Evolutionary conservation across 2,888 invertebrate species (phyloP), one percentile per base, ranked within the genome.

Genomic region (Merodon equestris): DNA sequence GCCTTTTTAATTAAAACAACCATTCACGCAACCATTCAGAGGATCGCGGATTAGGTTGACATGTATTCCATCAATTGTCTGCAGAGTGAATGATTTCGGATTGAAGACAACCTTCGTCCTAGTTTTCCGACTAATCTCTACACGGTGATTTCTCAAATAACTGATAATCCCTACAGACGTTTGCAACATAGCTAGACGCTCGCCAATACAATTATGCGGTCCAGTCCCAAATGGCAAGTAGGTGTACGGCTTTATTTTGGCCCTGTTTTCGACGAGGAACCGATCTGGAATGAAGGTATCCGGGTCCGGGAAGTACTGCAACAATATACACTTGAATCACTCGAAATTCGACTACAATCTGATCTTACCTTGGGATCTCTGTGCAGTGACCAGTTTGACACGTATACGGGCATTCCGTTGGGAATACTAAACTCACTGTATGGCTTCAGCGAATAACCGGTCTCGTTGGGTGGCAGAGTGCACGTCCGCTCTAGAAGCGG

Each of bases 401-500:
- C 85, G 56, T 86, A 86, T 1, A 87, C 82, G 0, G 89, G 87
- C 87, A 88, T 88, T 13, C 86, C 87, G 38, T 83, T 73, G 4
- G 88, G 86, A 19, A 89, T 82, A 1, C 15, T 44, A 66, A 84
- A 87, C 1, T 85, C 81, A 71, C 83, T 83, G 45, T 83, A 85
- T 0, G 89, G 88, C 12, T 83, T 74, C 18, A 89, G 56, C 0
- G 86, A 84, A 42, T 86, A 87, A 0, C 76, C 83, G 0, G 75
- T 57, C 1, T 83, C 81, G 0, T 56, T 58, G 0, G 45, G 47
- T 0, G 74, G n/a, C 9, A 83, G 71, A 5, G 86, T 86, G 58
- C 88, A 89, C 40, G 85, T 83, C 12, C 89, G 84, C 81, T 89
- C 89, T 27, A 89, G 71, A 70, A 88, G 86, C 1, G 89, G 87